Conservation (phyloP, 2,797 vertebrate species). For the Lateolabrax maculatus region DNA sequence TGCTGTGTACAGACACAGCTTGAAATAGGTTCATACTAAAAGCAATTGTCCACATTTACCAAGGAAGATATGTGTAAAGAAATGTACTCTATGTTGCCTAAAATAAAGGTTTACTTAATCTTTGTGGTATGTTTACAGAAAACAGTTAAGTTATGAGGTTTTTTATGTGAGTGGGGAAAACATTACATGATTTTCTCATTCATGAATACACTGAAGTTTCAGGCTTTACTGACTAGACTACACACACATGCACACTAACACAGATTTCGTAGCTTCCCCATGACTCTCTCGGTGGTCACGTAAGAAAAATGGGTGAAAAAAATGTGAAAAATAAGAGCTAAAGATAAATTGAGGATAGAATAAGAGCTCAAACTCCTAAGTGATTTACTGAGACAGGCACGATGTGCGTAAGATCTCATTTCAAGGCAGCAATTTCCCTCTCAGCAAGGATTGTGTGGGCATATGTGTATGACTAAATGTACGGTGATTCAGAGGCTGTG, state of each 20-base stretch:
- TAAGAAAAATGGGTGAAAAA: neutral
- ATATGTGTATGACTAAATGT: constrained; percentile 53
- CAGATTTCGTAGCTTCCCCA: constrained; percentile 2
- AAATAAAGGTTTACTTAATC: neutral
- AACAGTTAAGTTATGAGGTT: neutral
- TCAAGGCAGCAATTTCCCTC: constrained; percentile 50
- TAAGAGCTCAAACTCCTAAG: constrained; percentile 12
- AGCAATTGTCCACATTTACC: constrained; percentile 17
- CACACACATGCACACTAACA: constrained; percentile 10
- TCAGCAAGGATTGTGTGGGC: constrained; percentile 52
- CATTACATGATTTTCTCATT: neutral
- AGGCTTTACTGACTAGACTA: neutral
- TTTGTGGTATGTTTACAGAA: constrained; percentile 1
- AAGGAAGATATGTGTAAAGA: constrained; percentile 8
- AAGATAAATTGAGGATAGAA: neutral
- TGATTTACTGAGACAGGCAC: constrained; percentile 25
- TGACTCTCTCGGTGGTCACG: neutral
- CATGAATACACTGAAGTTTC: constrained; percentile 10
- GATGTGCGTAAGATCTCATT: constrained; percentile 43
- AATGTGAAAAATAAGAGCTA: neutral
- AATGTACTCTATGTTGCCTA: neutral
- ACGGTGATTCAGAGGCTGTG: constrained; percentile 56
- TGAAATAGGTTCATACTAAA: constrained; percentile 19
- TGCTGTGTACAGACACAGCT: constrained; percentile 27
- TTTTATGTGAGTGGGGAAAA: neutral